A percentile compares a stretch with the other conserved stretches of the same genome.
phyloP scores from a whole-genome alignment of 37 sponge, comb jelly and placozoan genomes.

The Aphrocallistes beatrix region DNA sequence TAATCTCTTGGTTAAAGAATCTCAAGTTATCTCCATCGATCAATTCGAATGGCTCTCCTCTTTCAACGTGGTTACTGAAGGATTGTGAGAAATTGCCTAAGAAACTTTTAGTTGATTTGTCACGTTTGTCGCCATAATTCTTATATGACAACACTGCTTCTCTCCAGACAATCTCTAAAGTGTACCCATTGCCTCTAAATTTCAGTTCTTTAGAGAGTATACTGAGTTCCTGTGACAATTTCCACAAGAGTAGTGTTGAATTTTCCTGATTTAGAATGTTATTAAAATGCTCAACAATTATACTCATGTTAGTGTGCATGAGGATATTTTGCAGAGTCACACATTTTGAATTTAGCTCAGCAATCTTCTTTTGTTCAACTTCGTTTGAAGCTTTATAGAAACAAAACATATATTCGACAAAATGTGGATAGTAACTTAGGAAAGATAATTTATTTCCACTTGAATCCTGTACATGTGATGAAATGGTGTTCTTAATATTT shows the following conservation, averaged over 20 bases:
- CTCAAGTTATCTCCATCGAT: too few species aligned
- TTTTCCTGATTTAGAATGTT: not conserved
- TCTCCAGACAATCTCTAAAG: too few species aligned
- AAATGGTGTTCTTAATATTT: not conserved
- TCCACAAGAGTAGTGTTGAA: slow-evolving; percentile 4
- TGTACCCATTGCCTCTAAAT: too few species aligned
- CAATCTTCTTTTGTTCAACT: not conserved
- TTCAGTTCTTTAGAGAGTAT: too few species aligned
- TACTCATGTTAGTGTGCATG: not conserved
- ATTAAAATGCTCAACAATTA: not conserved
- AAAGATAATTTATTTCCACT: not conserved
- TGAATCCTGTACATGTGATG: not conserved
- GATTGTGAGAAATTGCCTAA: too few species aligned
- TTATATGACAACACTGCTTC: too few species aligned
- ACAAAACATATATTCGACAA: not conserved
- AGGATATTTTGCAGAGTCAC: not conserved
- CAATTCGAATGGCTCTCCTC: too few species aligned
- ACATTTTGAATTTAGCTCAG: not conserved
- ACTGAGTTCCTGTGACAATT: not conserved
- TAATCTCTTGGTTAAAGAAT: too few species aligned
- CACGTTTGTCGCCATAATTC: too few species aligned
- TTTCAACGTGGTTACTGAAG: too few species aligned
- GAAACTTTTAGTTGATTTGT: too few species aligned
- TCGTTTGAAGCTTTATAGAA: not conserved
- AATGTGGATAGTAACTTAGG: not conserved